phyloP scores from a whole-genome alignment of 2,888 invertebrate species.

The Napeogenes sylphis region DNA sequence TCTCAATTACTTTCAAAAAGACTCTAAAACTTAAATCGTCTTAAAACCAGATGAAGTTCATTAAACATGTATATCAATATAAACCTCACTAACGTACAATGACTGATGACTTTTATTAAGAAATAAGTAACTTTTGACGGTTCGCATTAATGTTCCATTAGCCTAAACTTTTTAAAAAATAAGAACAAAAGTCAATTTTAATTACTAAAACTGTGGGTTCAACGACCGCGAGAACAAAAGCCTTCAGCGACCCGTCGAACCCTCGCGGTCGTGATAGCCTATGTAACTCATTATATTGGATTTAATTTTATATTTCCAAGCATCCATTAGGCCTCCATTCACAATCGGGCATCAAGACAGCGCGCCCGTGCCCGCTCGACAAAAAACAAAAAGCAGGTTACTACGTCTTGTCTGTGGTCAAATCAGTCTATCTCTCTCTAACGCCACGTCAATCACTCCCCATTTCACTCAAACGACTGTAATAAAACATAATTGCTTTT shows the following conservation, averaged over 20 bases:
- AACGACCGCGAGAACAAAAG: conserved; percentile 59
- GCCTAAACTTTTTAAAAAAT: conserved; percentile 36
- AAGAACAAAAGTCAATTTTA: conserved; percentile 55
- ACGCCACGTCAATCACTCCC: conserved; percentile 34
- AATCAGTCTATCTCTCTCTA: conserved; percentile 45
- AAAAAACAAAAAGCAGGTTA: conserved; percentile 45
- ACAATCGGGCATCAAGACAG: conserved; percentile 50
- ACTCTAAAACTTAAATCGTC: background rate
- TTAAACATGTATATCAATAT: no score
- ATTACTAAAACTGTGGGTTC: conserved; percentile 54
- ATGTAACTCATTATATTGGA: conserved; percentile 66
- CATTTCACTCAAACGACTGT: conserved; percentile 51
- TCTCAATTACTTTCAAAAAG: background rate
- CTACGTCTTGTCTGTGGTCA: conserved; percentile 47
- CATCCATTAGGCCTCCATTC: conserved; percentile 66
- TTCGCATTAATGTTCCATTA: conserved; percentile 39
- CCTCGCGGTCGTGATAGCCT: conserved; percentile 51
- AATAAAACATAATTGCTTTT: conserved; percentile 76
- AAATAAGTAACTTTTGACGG: conserved; percentile 31
- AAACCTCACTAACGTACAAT: background rate
- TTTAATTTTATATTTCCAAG: conserved; percentile 68
- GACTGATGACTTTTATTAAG: conserved; percentile 34
- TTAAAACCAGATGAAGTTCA: background rate
- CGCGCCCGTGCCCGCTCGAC: conserved; percentile 48
- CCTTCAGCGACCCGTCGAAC: conserved; percentile 52